Base-by-base conservation (phyloP, 2,888 invertebrate species). In the Stomorhina lunata region DNA sequence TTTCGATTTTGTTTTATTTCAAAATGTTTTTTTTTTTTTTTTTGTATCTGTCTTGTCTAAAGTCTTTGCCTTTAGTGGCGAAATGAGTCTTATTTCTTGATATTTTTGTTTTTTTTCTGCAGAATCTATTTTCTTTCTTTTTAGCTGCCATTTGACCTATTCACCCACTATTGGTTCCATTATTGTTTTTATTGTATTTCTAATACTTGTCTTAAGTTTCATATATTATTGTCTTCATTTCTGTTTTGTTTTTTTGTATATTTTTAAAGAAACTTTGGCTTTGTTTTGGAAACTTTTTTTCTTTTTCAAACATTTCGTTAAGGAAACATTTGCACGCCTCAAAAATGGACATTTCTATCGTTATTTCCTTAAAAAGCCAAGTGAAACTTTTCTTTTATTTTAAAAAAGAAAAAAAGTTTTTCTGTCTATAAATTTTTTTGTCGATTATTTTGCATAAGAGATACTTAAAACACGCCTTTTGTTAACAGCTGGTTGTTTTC, bases 361-460 rank as follows among this genome's bases (percentile, higher is more conserved):
- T 86, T 87, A 86, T 88, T 89, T 89, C 88, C 88, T 89, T 89
- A 89, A 88, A 89, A 86, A 85, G 88, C 81, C 85, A 87, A 87
- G 89, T 89, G 89, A 89, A 88, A 88, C 86, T 87, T 85, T 82
- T 57, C 43, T 15, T 65, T 53, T 25, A 34, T 43, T 34, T 53
- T 40, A 15, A n/a, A n/a, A n/a, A n/a, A n/a, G n/a, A n/a, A n/a
- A n/a, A n/a, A n/a, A n/a, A n/a, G n/a, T 40, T 25, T 25, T 4
- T 63, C 17, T 43, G 20, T 37, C 2, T 66, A 22, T 25, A 9
- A 17, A 2, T 37, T 37, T 34, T 53, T 5, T 12, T 37, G 15
- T 59, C 15, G 2, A 25, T 34, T 34, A 0, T 50, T 65, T 77
- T 63, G 34, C 17, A n/a, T 66, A 55, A 37, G 20, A 48, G 43